These are phyloP conservation scores for Chlorodrepanis virens DNA, from an alignment of 2,113 vertebrate species.

Conservation along the genomic window DNA sequence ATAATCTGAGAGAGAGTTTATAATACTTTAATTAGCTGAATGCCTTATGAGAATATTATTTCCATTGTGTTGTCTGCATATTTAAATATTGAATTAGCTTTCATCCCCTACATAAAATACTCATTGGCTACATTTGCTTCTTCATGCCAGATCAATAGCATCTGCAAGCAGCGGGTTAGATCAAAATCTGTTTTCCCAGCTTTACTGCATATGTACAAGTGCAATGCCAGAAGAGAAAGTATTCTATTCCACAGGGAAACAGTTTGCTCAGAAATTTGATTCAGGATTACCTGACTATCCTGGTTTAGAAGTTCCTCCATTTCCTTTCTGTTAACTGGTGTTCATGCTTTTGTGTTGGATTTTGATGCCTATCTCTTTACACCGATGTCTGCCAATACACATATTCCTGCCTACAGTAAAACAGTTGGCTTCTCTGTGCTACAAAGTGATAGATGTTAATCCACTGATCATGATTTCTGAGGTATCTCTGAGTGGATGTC, in stretches of 20 bases:
- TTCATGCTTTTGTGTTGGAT: background rate
- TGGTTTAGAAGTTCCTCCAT: background rate
- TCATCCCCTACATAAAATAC: background rate
- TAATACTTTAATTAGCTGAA: conserved; percentile 12
- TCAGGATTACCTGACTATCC: background rate
- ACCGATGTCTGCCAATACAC: fast-evolving
- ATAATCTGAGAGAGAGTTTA: background rate
- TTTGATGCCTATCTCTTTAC: background rate
- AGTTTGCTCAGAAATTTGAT: background rate
- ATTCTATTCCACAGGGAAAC: background rate
- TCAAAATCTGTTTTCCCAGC: background rate
- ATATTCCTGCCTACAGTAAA: background rate
- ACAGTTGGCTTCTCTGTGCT: background rate
- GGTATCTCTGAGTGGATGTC: background rate
- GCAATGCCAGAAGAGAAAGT: background rate
- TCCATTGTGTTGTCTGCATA: background rate
- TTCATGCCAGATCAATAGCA: background rate
- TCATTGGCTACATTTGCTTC: background rate
- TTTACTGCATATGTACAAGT: background rate
- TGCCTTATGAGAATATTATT: background rate
- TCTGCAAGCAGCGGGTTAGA: background rate
- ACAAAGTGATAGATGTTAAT: background rate
- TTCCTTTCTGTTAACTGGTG: background rate
- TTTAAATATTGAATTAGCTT: conserved; percentile 19
- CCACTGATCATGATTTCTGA: background rate